These are phyloP conservation scores for Mormyrops attenuatus DNA, from an alignment of 2,797 vertebrate species.

Conservation along the genomic window DNA sequence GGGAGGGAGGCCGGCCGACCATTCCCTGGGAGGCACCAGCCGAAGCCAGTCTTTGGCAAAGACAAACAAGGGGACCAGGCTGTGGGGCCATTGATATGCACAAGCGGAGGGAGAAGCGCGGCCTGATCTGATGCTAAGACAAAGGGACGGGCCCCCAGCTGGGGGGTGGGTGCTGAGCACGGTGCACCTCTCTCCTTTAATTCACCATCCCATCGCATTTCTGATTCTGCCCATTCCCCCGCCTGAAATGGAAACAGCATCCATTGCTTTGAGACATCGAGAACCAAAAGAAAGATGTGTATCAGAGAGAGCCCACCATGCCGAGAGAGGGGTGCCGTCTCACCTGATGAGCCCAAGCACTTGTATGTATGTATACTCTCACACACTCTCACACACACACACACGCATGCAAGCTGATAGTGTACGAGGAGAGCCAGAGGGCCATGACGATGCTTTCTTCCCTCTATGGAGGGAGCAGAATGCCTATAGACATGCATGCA, in stretches of 20 bases:
- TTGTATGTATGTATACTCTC: neutral
- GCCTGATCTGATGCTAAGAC: conserved; percentile 64
- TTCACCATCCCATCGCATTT: conserved; percentile 39
- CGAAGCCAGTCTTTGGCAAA: conserved; percentile 71
- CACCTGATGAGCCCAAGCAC: neutral
- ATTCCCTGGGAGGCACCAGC: conserved; percentile 70
- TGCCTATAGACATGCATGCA: conserved; percentile 61
- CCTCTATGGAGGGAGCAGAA: conserved; percentile 54
- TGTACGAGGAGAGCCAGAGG: neutral
- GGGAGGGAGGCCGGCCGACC: conserved; percentile 52
- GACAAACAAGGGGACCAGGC: conserved; percentile 70
- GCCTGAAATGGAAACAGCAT: neutral
- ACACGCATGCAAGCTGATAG: neutral
- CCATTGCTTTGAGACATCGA: neutral
- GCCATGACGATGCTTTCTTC: conserved; percentile 51
- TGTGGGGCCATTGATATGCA: conserved; percentile 70
- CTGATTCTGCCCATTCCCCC: conserved; percentile 18
- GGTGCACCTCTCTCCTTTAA: conserved; percentile 52
- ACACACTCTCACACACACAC: neutral
- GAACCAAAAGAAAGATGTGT: conserved; percentile 34
- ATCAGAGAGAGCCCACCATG: conserved; percentile 38
- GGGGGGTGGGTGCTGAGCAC: conserved; percentile 43
- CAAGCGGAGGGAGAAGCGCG: conserved; percentile 58
- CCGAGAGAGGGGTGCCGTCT: conserved; percentile 27
- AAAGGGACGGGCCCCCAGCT: conserved; percentile 63